These are phyloP conservation scores for Speoplatyrhinus poulsoni DNA, from an alignment of 2,113 vertebrate genomes.

Conservation along the genomic window DNA sequence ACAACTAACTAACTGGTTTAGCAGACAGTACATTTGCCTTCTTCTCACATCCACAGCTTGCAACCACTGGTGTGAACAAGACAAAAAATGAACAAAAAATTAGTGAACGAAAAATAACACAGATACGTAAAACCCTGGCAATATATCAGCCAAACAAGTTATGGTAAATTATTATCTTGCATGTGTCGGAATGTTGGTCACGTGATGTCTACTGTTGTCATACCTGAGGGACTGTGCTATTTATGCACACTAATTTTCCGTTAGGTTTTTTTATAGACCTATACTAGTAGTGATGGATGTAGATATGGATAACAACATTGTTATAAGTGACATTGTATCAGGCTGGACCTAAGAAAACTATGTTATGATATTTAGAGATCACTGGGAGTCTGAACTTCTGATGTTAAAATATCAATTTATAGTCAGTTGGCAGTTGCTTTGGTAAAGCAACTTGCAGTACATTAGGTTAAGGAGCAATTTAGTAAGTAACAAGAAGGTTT, in stretches of 20 bases:
- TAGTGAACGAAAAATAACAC: not conserved
- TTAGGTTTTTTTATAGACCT: too few species aligned
- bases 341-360: not conserved
- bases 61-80: not conserved
- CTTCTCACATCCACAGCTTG: not conserved
- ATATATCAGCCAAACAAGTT: slow-evolving; percentile 3
- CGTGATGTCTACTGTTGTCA: slow-evolving; percentile 15
- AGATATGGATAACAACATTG: not conserved
- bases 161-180: not conserved
- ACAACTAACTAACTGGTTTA: slow-evolving; percentile 56
- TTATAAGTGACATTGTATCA: not conserved
- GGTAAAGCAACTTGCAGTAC: too few species aligned
- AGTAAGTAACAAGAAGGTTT: too few species aligned
- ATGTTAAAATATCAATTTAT: too few species aligned
- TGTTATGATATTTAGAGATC: not conserved
- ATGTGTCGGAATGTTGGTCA: slow-evolving; percentile 40
- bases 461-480: too few species aligned
- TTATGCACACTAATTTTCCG: too few species aligned
- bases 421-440: too few species aligned
- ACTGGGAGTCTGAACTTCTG: not conserved
- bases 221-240: too few species aligned
- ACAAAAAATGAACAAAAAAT: not conserved
- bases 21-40: slow-evolving; percentile 41
- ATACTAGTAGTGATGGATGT: too few species aligned
- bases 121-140: not conserved